Conservation (phyloP, 2,113 vertebrate genomes). For the Chelonoidis abingdonii region DNA sequence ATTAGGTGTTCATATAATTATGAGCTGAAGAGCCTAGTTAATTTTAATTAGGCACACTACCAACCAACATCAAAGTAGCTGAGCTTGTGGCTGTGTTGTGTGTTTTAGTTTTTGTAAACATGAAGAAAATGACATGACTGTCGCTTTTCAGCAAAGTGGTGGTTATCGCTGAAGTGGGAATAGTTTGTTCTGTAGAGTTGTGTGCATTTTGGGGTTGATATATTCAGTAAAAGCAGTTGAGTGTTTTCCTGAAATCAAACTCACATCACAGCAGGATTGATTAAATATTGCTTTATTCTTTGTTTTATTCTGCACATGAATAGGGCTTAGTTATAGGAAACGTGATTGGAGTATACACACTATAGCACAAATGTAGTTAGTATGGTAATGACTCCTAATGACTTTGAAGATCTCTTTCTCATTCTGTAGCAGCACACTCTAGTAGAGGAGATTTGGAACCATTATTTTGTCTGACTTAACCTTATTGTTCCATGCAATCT, state of each 20-base stretch:
- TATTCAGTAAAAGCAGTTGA: not conserved
- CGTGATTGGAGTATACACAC: accelerated
- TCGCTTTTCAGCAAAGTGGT: constrained; percentile 5
- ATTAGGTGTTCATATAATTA: constrained; percentile 72
- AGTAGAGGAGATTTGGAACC: not conserved
- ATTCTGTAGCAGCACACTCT: accelerated
- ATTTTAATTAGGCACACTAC: constrained; percentile 78
- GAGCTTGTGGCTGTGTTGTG: constrained; percentile 27
- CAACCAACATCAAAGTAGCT: constrained; percentile 43
- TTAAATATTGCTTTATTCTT: not conserved
- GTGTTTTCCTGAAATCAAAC: not conserved
- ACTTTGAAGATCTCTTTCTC: not conserved
- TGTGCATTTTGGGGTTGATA: constrained; percentile 11
- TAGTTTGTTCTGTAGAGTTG: not conserved
- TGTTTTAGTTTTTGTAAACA: constrained; percentile 49
- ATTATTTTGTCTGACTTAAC: not conserved
- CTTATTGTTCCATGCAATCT: not conserved
- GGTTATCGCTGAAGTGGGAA: not conserved
- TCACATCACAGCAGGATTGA: not conserved
- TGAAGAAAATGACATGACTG: constrained; percentile 49
- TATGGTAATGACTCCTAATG: not conserved
- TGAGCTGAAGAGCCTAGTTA: constrained; percentile 68
- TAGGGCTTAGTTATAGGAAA: not conserved
- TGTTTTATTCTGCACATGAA: not conserved
- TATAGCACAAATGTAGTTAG: not conserved